These are phyloP conservation scores for Syrista parreyssii DNA, from an alignment of 2,888 invertebrate species.

Conservation along the genomic window DNA sequence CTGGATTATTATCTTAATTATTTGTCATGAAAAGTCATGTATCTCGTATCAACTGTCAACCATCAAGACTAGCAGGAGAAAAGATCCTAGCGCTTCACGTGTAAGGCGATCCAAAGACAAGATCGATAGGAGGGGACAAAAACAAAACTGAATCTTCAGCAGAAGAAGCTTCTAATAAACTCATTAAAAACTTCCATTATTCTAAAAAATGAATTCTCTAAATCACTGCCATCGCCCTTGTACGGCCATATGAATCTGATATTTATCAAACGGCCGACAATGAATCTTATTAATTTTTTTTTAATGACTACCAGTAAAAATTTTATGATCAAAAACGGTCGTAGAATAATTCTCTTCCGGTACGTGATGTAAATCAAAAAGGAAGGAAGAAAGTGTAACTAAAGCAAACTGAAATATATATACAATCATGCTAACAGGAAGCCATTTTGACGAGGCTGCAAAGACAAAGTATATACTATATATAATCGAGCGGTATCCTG, in stretches of 20 bases:
- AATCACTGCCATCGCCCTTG: background rate
- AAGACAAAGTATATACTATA: background rate
- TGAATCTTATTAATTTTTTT: background rate
- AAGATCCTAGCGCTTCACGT: background rate
- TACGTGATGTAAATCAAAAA: conserved; percentile 7
- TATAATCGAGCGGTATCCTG: background rate
- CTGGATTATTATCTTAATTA: conserved; percentile 3
- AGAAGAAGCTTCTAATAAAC: background rate
- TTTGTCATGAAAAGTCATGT: background rate
- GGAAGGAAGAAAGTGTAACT: conserved; percentile 12
- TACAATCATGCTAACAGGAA: background rate
- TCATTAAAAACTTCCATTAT: background rate
- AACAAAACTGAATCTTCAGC: background rate
- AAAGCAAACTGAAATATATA: conserved; percentile 8
- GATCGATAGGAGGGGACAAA: background rate
- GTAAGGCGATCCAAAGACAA: background rate
- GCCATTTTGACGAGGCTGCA: background rate
- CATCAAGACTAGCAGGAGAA: background rate
- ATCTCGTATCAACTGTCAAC: conserved; percentile 2
- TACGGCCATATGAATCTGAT: background rate
- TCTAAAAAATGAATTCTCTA: background rate
- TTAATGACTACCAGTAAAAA: conserved; percentile 2
- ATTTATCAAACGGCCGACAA: background rate
- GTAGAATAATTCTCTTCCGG: conserved; percentile 1
- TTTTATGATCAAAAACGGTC: conserved; percentile 14